Percentiles rank a stretch among this genome's conserved stretches.
Evolutionary conservation across 2,888 invertebrate genomes (phyloP).

Genomic region (Acholoe squamosa): DNA sequence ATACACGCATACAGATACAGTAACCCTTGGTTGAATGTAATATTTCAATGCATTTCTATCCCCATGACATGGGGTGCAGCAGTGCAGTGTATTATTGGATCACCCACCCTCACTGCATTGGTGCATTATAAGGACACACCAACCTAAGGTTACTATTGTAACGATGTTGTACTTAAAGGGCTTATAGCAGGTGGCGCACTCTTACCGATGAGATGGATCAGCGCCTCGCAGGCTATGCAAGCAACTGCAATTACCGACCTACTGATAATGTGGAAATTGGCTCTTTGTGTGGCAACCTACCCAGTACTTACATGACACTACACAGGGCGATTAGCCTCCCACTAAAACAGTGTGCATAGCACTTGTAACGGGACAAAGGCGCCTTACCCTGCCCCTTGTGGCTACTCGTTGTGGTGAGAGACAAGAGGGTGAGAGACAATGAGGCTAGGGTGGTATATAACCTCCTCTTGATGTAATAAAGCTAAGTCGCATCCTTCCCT

Average conservation of each 20-base stretch:
- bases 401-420: background rate
- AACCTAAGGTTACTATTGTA: too few relatives aligned
- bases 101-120: too few relatives aligned
- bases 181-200: background rate
- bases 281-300: background rate
- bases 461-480: too few relatives aligned
- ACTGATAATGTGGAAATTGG: constrained; percentile 13
- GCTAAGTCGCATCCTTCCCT: too few relatives aligned
- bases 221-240: background rate
- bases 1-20: too few relatives aligned
- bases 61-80: too few relatives aligned
- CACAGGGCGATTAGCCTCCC: background rate
- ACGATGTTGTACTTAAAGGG: too few relatives aligned
- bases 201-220: background rate
- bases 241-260: background rate
- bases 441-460: background rate
- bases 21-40: too few relatives aligned
- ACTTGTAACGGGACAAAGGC: background rate
- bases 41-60: too few relatives aligned
- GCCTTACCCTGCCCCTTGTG: background rate
- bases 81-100: too few relatives aligned
- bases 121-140: too few relatives aligned
- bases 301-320: background rate
- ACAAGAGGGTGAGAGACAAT: background rate
- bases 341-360: background rate